A percentile compares a stretch with the other conserved stretches of the same genome.
These are phyloP conservation scores for Archaeoteleia sp. DNA, from an alignment of 2,888 invertebrate genomes.

Conservation along the genomic window DNA sequence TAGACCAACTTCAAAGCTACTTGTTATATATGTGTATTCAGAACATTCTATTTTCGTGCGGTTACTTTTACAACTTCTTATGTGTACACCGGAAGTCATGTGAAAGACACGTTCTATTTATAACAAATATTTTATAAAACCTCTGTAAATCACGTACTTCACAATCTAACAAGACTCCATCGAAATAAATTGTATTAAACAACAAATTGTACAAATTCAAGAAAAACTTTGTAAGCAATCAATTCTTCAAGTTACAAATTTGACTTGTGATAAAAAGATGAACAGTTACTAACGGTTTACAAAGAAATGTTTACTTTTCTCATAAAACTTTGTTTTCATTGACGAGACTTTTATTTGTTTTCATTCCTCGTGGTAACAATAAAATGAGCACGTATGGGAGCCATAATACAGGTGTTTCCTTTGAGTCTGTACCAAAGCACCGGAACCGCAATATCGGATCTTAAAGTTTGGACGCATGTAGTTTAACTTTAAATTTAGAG, in stretches of 20 bases:
- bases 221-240: too few species aligned
- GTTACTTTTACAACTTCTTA: constrained; percentile 19
- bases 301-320: background rate
- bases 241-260: too few species aligned
- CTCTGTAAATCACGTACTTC: too few species aligned
- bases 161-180: too few species aligned
- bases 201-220: too few species aligned
- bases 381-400: constrained; percentile 25
- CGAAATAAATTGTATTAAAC: too few species aligned
- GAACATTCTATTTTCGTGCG: constrained; percentile 21
- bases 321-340: constrained; percentile 1
- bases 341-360: constrained; percentile 13
- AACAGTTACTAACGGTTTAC: too few species aligned
- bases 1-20: background rate
- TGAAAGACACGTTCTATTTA: constrained; percentile 32
- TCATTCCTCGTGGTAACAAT: constrained; percentile 21
- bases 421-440: constrained; percentile 39
- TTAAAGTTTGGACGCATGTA: constrained; percentile 44
- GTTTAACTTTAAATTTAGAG: constrained; percentile 62
- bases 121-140: constrained; percentile 9
- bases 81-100: constrained; percentile 25
- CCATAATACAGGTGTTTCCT: constrained; percentile 39
- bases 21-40: background rate
- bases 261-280: too few species aligned
- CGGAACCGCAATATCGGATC: constrained; percentile 45